Evolutionary conservation across 2,113 vertebrate genomes (phyloP), one percentile per base, ranked within the genome.

Genomic region (Nothoprocta pentlandii): DNA sequence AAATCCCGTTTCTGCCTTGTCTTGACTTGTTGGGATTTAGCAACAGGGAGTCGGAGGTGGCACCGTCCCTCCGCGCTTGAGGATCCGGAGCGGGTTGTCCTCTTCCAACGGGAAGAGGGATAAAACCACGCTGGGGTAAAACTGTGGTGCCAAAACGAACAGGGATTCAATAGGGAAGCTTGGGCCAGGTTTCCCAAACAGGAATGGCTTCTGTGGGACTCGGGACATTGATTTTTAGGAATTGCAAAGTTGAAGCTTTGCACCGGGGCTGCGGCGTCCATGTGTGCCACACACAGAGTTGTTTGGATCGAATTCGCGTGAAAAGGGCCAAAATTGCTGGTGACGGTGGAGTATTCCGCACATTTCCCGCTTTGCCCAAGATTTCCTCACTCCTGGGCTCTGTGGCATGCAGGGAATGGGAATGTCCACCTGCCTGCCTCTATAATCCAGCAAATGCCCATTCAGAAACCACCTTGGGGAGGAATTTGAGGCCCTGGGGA

Each of bases 171-270:
- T 5, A 26, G 64, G 26, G 66, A 66, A 66, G 15, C 25, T 36
- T 7, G 0, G 14, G 9, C 2, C 2, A 1, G 2, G 1, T 25
- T 36, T 41, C 12, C 85, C 26, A 42, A n/a, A 17, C 46, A 41
- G 20, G 2, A 20, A n/a, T 2, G 11, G 58, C n/a, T 39, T 51
- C 58, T 1, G 0, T 1, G 19, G 44, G 58, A 32, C 67, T 13
- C 2, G 42, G 0, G 0, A 21, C 1, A 0, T 12, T 80, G 39
- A 2, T 20, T 34, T 34, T 22, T 9, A 30, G 49, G 34, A 0
- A 16, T n/a, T 1, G 1, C 16, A 8, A 70, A 49, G 39, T 16
- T n/a, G 5, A 1, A 25, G n/a, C 6, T 42, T 66, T 30, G 63
- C 26, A 8, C 39, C 51, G 3, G 39, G 59, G 71, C 59, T 49